A percentile compares a stretch with the other conserved stretches of the same genome.
Conservation (phyloP, 2,888 invertebrate genomes). For the Leptarthrus brevirostris region DNA sequence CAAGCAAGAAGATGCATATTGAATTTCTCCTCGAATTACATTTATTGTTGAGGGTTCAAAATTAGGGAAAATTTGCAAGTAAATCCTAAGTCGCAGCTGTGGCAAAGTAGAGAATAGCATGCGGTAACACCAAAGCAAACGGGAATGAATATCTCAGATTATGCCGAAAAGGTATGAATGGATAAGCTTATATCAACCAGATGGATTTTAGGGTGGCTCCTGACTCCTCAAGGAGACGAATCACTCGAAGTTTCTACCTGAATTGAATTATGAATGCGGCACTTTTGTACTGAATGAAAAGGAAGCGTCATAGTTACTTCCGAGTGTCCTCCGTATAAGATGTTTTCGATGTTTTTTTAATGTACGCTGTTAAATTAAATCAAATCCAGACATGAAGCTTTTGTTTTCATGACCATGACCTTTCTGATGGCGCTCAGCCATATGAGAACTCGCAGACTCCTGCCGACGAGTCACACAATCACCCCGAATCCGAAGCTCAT, state of each 20-base stretch:
- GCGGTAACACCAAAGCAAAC: not conserved
- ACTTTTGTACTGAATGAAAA: conserved; percentile 21
- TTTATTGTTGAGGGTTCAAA: not conserved
- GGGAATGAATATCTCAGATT: not conserved
- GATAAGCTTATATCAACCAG: not conserved
- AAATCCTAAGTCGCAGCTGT: not conserved
- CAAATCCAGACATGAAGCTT: conserved; percentile 17
- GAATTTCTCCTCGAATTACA: not conserved
- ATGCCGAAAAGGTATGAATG: not conserved
- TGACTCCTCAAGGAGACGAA: too few species aligned
- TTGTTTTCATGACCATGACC: conserved; percentile 34
- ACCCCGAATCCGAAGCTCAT: conserved; percentile 30
- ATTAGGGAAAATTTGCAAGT: not conserved
- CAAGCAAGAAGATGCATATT: not conserved
- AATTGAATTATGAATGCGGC: conserved; percentile 29
- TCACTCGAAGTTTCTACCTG: not conserved
- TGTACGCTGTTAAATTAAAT: conserved; percentile 16
- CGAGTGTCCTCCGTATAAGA: not conserved
- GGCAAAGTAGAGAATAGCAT: not conserved
- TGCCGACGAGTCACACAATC: conserved; percentile 28
- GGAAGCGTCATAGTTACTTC: not conserved
- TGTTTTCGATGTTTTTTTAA: conserved; percentile 11
- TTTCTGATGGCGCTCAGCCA: conserved; percentile 33
- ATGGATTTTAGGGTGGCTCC: not conserved
- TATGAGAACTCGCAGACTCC: conserved; percentile 17